A percentile compares a stretch with the other conserved stretches of the same genome.
phyloP scores from a whole-genome alignment of 2,888 invertebrate genomes.

The Watsonalla binaria region DNA sequence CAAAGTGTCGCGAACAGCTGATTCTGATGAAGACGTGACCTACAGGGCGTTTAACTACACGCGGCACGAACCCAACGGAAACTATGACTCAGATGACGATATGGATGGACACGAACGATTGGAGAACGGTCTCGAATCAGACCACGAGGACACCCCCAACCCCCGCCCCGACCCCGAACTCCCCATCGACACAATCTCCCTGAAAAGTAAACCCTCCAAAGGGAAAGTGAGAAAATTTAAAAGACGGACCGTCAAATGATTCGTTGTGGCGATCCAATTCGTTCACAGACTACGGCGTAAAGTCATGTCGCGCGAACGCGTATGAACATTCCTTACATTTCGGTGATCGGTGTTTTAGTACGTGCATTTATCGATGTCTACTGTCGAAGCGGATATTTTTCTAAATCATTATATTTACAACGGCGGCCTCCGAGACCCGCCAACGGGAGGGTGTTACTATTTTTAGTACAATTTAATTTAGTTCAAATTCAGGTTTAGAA shows the following conservation, averaged over 20 bases:
- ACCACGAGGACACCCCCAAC: constrained; percentile 63
- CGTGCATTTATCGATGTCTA: constrained; percentile 51
- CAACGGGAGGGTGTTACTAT: constrained; percentile 44
- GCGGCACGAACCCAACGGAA: constrained; percentile 53
- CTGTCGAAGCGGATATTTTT: constrained; percentile 42
- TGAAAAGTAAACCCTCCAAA: constrained; percentile 50
- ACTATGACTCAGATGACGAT: constrained; percentile 61
- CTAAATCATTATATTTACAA: constrained; percentile 38
- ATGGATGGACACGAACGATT: constrained; percentile 44
- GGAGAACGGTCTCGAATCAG: constrained; percentile 66
- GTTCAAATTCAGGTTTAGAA: constrained; percentile 56
- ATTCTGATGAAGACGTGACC: constrained; percentile 59
- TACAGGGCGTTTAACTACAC: constrained; percentile 49
- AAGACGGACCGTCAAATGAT: constrained; percentile 72
- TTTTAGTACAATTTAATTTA: constrained; percentile 71
- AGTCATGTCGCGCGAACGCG: constrained; percentile 28
- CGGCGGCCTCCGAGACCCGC: constrained; percentile 33
- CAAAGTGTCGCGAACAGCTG: constrained; percentile 36
- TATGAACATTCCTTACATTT: constrained; percentile 52
- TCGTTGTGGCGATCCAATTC: constrained; percentile 65
- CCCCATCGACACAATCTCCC: constrained; percentile 61
- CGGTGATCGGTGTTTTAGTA: constrained; percentile 54
- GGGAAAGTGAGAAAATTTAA: constrained; percentile 58
- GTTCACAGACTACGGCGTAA: constrained; percentile 57
- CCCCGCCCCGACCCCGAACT: constrained; percentile 48